phyloP scores from a whole-genome alignment of 1,140 invertebrate species.

The Gonatopus flavifemur region DNA sequence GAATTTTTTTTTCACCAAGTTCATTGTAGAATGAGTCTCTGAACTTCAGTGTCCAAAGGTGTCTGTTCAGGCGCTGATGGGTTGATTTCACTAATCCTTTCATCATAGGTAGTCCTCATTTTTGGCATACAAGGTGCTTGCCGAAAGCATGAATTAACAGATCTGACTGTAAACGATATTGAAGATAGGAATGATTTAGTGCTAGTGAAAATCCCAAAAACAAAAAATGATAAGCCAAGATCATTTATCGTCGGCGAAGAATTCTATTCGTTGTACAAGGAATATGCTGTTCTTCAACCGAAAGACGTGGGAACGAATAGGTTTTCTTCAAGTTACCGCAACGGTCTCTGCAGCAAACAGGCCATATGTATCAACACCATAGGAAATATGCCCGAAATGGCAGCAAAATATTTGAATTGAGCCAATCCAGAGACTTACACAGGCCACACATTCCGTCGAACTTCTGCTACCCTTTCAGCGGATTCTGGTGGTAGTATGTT shows the following conservation, averaged over 20 bases:
- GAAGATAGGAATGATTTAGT: neutral
- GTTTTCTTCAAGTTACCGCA: slow-evolving; percentile 1
- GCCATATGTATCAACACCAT: neutral
- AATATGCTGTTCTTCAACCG: neutral
- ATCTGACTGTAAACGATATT: neutral
- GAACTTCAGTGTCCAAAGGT: too few species aligned
- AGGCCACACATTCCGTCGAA: neutral
- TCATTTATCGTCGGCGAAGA: slow-evolving; percentile 1
- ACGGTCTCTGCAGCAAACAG: neutral
- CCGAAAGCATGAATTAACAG: slow-evolving; percentile 2
- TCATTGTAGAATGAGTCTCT: too few species aligned
- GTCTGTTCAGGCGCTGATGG: too few species aligned
- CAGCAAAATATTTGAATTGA: neutral
- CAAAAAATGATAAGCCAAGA: slow-evolving; percentile 1
- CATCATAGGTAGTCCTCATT: slow-evolving; percentile 2
- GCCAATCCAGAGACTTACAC: neutral
- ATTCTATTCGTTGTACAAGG: slow-evolving; percentile 2
- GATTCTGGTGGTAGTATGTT: too few species aligned
- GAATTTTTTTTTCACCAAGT: too few species aligned
- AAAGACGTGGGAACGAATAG: neutral
- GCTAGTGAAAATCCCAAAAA: neutral
- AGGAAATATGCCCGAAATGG: neutral
- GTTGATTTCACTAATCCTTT: slow-evolving; percentile 1
- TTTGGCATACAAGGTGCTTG: slow-evolving; percentile 6
- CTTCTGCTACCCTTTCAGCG: too few species aligned